Evolutionary conservation across 2,888 invertebrate species (phyloP), one percentile per base, ranked within the genome.

Genomic region (Hermaeophaga mercurialis): DNA sequence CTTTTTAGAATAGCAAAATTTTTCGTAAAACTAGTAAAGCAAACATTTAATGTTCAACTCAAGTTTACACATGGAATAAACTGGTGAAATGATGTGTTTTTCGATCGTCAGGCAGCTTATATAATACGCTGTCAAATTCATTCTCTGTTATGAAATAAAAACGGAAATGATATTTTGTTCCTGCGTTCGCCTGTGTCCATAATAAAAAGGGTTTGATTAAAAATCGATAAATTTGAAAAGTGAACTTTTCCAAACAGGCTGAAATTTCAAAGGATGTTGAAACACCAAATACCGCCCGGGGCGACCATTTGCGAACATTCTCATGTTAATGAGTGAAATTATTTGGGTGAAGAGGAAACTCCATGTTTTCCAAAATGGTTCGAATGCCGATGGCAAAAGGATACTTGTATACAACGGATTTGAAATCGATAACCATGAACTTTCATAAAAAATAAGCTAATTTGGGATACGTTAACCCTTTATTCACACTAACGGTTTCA

Each of bases 271-370:
- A 49, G 24, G 46, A 26, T 26, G 34, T 39, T 34, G 34, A 46
- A 46, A 49, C 34, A 56, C 31, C 24, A 12, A 33, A 19, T 33
- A 15, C n/a, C 14, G 38, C 57, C 52, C 48, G 26, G 17, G 47
- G 56, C 54, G 5, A 52, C 33, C 52, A 55, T 57, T 57, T 53
- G 44, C 48, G 39, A 44, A 48, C 52, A 45, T 54, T 55, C 48
- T 43, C 44, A 43, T 39, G 57, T 47, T 61, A 53, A 61, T 61
- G 54, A 57, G 52, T 48, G 48, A 53, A 57, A 56, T 57, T 41
- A 50, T 43, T 54, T 41, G 50, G 46, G 36, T 26, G 33, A 38
- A 39, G 31, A 31, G 56, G 44, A 45, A 36, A 52, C 41, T 56
- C 39, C 50, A 38, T 56, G 56, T 56, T 56, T 56, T 49, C 56